Base-by-base conservation (phyloP, 2,888 invertebrate species). In the Ennomos fuscantarius region DNA sequence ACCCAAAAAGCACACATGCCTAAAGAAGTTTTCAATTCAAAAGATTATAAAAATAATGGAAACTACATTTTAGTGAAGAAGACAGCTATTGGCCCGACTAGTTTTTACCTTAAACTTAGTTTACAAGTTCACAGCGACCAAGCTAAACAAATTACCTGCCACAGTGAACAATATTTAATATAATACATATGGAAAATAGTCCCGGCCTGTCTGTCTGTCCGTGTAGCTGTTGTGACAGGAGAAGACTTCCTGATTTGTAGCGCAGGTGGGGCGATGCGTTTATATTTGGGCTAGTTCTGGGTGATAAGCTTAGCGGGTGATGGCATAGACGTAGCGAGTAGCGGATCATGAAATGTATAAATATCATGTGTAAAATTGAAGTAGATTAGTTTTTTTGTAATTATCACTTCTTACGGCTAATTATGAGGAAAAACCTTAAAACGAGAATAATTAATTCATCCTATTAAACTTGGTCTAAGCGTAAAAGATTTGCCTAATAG, bases 161-260 rank as follows among this genome's bases (percentile, higher is more conserved):
- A 44, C 31, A 12, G 9, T 11, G 9, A 1, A 12, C 8, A 32
- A 44, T 40, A 43, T 37, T 37, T n/a, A 24, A 44, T 40, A 10
- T 24, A 11, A 32, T 41, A 34, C 33, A 39, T 44, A 57, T 47
- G 51, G 34, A 53, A n/a, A 53, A 61, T 53, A 57, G 48, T 45
- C 37, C 9, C 39, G 53, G 42, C 50, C 50, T 48, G 51, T 50
- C 62, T 58, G 77, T 73, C 80, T 68, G 78, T 82, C 78, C 63
- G 73, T 65, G 69, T 76, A 74, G 70, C 74, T 77, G 76, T 77
- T 79, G 78, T 84, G 84, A 84, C 81, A 80, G 69, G 77, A 56
- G 76, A 76, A 78, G 72, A 86, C 86, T 87, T 87, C 87, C 87
- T 84, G 87, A 85, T 85, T 78, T 71, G 76, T 72, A 62, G 81